Evolutionary conservation across 23 tunicate genomes (phyloP).

Genomic region (Trididemnum miniatum): DNA sequence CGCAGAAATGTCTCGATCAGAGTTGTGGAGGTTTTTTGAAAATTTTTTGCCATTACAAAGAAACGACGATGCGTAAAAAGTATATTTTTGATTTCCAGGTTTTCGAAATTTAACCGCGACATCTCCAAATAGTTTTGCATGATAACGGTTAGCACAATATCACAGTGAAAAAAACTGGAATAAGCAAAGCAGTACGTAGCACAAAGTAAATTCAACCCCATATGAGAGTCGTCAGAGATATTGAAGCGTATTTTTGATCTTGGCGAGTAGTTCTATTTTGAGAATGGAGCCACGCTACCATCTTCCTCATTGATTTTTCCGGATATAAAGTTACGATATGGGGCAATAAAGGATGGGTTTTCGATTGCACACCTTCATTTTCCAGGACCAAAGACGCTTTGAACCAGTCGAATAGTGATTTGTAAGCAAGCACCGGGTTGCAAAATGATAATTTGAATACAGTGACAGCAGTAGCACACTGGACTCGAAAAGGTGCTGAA

Average conservation of each 20-base stretch:
- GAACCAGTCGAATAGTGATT: slow-evolving; percentile 16
- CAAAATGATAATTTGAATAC: slow-evolving; percentile 12
- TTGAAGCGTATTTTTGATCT: not conserved
- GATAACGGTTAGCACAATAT: too few relatives aligned
- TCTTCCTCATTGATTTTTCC: slow-evolving; percentile 7
- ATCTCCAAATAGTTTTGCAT: too few relatives aligned
- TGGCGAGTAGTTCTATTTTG: not conserved
- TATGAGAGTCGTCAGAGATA: not conserved
- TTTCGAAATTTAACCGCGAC: too few relatives aligned
- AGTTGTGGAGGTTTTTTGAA: too few relatives aligned
- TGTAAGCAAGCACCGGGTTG: slow-evolving; percentile 29
- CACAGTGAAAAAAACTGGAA: too few relatives aligned
- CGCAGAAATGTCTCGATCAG: too few relatives aligned
- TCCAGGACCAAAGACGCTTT: not conserved
- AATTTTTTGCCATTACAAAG: too few relatives aligned
- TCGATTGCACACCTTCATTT: too few relatives aligned
- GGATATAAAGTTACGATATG: slow-evolving; percentile 20
- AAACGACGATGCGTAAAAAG: too few relatives aligned
- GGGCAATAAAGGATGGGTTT: not conserved
- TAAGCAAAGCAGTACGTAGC: too few relatives aligned
- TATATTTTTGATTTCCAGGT: too few relatives aligned
- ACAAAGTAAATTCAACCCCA: too few relatives aligned
- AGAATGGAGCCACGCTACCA: not conserved
- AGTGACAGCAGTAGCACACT: slow-evolving; percentile 36
- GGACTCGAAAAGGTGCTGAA: slow-evolving; percentile 29